Evolutionary conservation across 2,888 invertebrate genomes (phyloP), one percentile per base, ranked within the genome.

Genomic region (Calameuta filiformis): DNA sequence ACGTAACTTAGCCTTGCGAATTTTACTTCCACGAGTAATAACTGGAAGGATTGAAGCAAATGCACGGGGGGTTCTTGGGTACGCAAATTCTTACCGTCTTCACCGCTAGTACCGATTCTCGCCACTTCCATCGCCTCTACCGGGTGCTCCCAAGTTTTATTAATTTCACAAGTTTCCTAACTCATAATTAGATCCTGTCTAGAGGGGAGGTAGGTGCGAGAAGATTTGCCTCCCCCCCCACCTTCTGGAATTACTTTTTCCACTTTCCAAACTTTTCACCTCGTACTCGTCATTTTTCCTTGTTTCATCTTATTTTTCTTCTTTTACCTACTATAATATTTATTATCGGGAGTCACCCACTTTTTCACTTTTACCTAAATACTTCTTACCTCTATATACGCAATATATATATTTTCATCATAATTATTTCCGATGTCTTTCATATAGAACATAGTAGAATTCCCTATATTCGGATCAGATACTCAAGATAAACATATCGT

Each of bases 101-200:
- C 68, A 75, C 75, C 56, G 31, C 73, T 68, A 33, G 37, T 30
- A 40, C 40, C 56, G 82, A 85, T 85, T 85, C 84, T 85, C 85
- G 84, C 82, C 82, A 85, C 85, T 31, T 69, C 77, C 85, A 79
- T 78, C 40, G 69, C 56, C 11, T 37, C 75, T 31, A 56, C 35
- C 56, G 75, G 56, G 71, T 34, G 74, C 35, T 30, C 23, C 35
- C 40, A 76, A 89, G 87, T 89, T 90, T 90, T 90, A 90, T 90
- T 90, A 90, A 90, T 90, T 89, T 89, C 86, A 82, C 88, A 90
- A 89, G 86, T 90, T 90, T 84, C 83, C 84, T 83, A 88, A 88
- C 89, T 88, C 89, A 89, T 89, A 90, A 90, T 90, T 90, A 90
- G 89, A 90, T 88, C 88, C 87, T 83, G 56, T 12, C 75, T 68